phyloP scores from a whole-genome alignment of 2,113 vertebrate species.

The Excalfactoria chinensis region DNA sequence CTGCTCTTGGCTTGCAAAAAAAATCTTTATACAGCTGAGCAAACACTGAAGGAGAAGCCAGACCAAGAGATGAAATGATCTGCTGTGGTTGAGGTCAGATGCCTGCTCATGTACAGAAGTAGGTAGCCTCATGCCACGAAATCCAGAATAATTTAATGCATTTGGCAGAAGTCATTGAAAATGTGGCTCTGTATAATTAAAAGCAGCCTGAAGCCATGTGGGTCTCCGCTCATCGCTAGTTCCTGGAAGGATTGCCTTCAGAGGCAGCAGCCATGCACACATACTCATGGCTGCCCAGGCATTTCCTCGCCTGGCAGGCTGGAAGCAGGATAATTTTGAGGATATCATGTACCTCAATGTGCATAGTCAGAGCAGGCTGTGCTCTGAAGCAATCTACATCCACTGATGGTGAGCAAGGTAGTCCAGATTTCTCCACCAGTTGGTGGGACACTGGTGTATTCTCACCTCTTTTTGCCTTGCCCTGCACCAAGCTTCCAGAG shows the following conservation, averaged over 20 bases:
- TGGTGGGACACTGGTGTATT: neutral
- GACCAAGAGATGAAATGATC: neutral
- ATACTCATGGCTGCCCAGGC: neutral
- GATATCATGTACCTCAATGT: conserved; percentile 5
- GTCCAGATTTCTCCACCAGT: neutral
- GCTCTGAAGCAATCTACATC: neutral
- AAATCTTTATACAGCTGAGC: neutral
- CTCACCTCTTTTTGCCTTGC: neutral
- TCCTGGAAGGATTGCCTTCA: conserved; percentile 2
- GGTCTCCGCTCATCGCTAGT: neutral
- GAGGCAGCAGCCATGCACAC: neutral
- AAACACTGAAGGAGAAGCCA: neutral
- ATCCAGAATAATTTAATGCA: neutral
- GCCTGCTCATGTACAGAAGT: neutral
- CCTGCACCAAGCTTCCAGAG: neutral
- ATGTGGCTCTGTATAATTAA: conserved; percentile 43
- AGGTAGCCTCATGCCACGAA: neutral
- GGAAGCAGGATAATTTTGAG: conserved; percentile 11
- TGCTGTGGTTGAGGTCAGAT: neutral
- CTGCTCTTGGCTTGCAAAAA: neutral
- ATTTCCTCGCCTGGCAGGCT: neutral
- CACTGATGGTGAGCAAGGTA: neutral
- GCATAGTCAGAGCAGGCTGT: neutral
- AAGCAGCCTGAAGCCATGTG: conserved; percentile 36
- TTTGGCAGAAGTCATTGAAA: conserved; percentile 40